These are phyloP conservation scores for Bovichtus diacanthus DNA, from an alignment of 2,797 vertebrate species.

Conservation along the genomic window DNA sequence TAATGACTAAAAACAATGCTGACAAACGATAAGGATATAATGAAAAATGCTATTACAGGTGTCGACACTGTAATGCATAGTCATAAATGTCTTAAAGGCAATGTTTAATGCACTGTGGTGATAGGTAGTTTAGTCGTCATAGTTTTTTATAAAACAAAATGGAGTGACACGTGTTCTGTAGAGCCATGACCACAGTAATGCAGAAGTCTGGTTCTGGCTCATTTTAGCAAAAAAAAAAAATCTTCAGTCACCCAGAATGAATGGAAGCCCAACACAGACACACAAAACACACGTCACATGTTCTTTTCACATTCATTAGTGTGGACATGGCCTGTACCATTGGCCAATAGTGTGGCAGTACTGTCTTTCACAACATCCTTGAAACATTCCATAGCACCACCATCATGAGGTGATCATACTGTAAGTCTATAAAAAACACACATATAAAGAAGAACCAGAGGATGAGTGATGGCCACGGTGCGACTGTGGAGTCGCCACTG, in stretches of 20 bases:
- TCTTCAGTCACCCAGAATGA: background rate
- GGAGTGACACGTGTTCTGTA: background rate
- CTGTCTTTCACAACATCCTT: slow-evolving; percentile 8
- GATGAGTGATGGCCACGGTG: background rate
- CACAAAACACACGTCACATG: background rate
- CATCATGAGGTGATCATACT: background rate
- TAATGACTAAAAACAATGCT: background rate
- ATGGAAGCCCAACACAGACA: background rate
- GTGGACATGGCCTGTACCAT: background rate
- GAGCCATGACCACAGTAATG: background rate
- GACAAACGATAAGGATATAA: background rate
- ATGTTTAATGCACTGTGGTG: slow-evolving; percentile 51
- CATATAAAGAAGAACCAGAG: background rate
- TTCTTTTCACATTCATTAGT: background rate
- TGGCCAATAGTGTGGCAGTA: background rate
- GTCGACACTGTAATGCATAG: background rate
- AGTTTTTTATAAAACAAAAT: slow-evolving; percentile 11
- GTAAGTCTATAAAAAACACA: background rate
- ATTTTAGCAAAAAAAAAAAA: background rate
- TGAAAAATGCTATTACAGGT: background rate
- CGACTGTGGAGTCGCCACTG: background rate
- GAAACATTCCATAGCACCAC: background rate
- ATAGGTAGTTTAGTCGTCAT: slow-evolving; percentile 41
- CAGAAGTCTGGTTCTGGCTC: background rate
- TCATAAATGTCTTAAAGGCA: background rate